Conservation (phyloP, 2,888 invertebrate genomes). For the Cremastinae sp. region DNA sequence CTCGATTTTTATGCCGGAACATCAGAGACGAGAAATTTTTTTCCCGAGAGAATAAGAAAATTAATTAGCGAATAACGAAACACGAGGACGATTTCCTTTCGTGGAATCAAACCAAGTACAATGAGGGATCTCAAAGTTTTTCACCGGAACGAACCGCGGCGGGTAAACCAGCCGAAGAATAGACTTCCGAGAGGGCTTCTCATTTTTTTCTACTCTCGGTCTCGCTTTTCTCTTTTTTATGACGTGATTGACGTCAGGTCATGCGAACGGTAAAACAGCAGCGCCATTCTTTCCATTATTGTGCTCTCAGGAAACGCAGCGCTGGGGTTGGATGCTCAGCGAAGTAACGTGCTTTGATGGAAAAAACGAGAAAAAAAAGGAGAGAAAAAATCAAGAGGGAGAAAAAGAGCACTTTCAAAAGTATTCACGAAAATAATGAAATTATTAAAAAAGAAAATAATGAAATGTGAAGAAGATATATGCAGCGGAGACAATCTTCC, state of each 20-base stretch:
- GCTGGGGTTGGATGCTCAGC: not conserved
- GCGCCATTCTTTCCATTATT: constrained; percentile 13
- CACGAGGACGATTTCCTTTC: no score
- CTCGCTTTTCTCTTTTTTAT: constrained; percentile 21
- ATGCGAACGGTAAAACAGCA: constrained; percentile 25
- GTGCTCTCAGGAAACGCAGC: constrained; percentile 25
- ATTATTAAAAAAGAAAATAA: not conserved
- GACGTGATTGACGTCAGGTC: constrained; percentile 35
- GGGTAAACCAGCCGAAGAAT: not conserved
- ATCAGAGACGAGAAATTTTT: no score
- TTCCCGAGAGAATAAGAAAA: no score
- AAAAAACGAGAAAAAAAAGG: not conserved
- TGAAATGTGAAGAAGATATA: not conserved
- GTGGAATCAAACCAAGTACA: not conserved
- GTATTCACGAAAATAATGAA: not conserved
- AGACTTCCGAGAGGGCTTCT: not conserved
- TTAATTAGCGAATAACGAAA: no score
- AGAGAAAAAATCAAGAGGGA: constrained; percentile 1
- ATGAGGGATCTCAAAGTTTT: not conserved
- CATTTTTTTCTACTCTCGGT: not conserved
- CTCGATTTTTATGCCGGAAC: no score
- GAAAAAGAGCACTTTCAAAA: not conserved
- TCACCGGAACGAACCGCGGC: not conserved
- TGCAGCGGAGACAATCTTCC: no score
- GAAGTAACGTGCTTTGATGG: not conserved